These are phyloP conservation scores for Ellobium chinense DNA, from an alignment of 2,888 invertebrate species.

Conservation along the genomic window DNA sequence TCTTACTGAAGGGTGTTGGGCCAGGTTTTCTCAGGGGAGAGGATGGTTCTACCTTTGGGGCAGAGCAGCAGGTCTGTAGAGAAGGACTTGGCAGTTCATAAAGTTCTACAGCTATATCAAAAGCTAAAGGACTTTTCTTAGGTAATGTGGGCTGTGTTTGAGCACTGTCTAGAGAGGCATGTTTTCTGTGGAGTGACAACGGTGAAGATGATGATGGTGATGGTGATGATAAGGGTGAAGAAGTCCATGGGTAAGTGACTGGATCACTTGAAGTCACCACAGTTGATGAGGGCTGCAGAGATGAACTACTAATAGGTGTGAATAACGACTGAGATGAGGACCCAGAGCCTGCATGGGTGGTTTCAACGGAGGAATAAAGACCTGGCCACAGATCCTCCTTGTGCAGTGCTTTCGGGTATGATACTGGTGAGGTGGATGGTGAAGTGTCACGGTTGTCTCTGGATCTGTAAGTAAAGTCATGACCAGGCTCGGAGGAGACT, in stretches of 20 bases:
- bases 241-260: too few relatives aligned
- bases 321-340: too few relatives aligned
- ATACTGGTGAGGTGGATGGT: background rate
- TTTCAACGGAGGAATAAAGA: background rate
- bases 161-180: conserved; percentile 22
- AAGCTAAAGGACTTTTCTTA: background rate
- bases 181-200: background rate
- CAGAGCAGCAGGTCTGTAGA: too few relatives aligned
- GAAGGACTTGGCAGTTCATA: background rate
- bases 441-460: background rate
- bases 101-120: conserved; percentile 27
- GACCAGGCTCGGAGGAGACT: conserved; percentile 1
- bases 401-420: too few relatives aligned
- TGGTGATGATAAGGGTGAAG: background rate
- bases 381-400: background rate
- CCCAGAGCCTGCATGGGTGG: too few relatives aligned
- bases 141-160: background rate
- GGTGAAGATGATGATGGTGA: background rate
- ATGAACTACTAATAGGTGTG: background rate
- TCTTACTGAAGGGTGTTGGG: conserved; percentile 24
- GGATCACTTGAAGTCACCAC: background rate
- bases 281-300: background rate
- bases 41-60: background rate
- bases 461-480: background rate
- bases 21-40: conserved; percentile 7